phyloP scores from a whole-genome alignment of 2,113 vertebrate genomes.

The Albula goreensis region DNA sequence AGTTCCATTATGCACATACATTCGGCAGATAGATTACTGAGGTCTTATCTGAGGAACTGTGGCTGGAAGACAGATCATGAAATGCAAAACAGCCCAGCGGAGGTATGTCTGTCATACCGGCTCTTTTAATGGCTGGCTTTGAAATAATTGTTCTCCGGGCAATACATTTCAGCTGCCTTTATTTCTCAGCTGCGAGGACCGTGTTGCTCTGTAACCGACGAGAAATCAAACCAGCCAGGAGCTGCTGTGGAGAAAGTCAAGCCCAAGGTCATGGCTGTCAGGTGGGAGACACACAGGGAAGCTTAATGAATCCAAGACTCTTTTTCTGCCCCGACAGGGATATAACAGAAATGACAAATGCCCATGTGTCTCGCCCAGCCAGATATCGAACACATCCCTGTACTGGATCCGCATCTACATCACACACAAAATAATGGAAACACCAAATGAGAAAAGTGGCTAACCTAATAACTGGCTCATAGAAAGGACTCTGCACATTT shows the following conservation, averaged over 20 bases:
- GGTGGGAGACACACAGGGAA: background rate
- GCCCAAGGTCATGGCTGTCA: constrained; percentile 21
- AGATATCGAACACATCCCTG: background rate
- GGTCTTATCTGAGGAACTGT: background rate
- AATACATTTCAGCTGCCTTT: constrained; percentile 17
- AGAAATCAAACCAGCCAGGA: background rate
- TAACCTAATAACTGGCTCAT: too few relatives aligned
- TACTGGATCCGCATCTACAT: too few relatives aligned
- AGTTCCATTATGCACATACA: background rate
- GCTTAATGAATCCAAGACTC: background rate
- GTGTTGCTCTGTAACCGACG: background rate
- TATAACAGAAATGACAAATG: background rate
- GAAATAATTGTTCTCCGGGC: background rate
- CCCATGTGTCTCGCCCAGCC: too few relatives aligned
- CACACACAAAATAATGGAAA: too few relatives aligned
- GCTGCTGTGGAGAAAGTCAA: background rate
- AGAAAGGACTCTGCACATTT: too few relatives aligned
- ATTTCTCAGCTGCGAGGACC: background rate
- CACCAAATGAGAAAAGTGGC: too few relatives aligned
- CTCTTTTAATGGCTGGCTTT: background rate
- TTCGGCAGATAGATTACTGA: background rate
- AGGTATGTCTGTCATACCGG: background rate
- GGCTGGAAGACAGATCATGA: background rate
- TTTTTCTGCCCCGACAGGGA: background rate
- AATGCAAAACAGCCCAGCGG: background rate